Evolutionary conservation across 2,888 invertebrate species (phyloP).

Genomic region (Zygogramma bicolorata): DNA sequence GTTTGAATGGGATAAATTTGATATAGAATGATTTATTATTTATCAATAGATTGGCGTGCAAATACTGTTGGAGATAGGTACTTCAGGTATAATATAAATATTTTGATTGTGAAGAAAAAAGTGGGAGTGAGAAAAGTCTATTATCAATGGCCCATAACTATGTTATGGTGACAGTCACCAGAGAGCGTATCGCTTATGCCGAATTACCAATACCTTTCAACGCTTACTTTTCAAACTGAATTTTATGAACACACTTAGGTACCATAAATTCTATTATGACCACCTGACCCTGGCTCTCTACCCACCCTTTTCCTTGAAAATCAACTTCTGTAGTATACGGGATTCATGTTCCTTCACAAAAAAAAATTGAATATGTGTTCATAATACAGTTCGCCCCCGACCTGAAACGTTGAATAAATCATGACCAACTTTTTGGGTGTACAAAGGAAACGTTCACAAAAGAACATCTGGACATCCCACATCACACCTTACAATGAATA

Average conservation of each 20-base stretch:
- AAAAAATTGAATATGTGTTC: slow-evolving; percentile 7
- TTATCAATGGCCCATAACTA: too few species aligned
- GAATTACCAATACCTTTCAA: too few species aligned
- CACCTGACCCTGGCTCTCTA: not conserved
- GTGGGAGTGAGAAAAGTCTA: too few species aligned
- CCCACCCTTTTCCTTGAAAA: slow-evolving; percentile 12
- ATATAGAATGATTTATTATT: too few species aligned
- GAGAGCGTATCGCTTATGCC: too few species aligned
- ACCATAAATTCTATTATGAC: not conserved
- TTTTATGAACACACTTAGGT: not conserved
- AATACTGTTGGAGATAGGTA: too few species aligned
- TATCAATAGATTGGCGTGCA: too few species aligned
- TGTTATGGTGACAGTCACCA: too few species aligned
- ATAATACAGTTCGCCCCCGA: slow-evolving; percentile 10
- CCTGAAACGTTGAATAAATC: slow-evolving; percentile 16
- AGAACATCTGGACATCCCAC: slow-evolving; percentile 57
- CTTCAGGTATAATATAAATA: too few species aligned
- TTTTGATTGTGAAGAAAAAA: too few species aligned
- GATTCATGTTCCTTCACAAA: slow-evolving; percentile 2
- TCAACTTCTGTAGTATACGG: slow-evolving; percentile 8
- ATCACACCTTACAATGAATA: slow-evolving; percentile 57
- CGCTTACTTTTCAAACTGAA: not conserved
- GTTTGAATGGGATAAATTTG: too few species aligned
- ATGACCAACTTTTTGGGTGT: slow-evolving; percentile 15
- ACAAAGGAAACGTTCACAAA: slow-evolving; percentile 14